These are phyloP conservation scores for Nomia melanderi DNA, from an alignment of 1,140 invertebrate species.

Conservation along the genomic window DNA sequence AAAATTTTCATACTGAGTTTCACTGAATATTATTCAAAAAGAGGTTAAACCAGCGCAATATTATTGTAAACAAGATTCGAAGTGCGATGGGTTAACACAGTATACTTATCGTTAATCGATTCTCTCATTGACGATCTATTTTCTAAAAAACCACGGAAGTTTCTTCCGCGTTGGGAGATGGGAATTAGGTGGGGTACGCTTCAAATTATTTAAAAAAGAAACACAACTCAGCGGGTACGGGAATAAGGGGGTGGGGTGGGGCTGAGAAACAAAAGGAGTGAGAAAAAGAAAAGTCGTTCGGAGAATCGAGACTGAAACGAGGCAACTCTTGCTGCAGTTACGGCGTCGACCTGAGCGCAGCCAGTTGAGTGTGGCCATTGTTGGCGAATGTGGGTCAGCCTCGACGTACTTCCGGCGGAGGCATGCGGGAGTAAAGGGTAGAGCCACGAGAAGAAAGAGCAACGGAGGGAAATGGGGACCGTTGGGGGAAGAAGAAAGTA, in stretches of 20 bases:
- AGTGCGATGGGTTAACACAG: no score
- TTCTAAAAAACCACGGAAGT: slow-evolving; percentile 14
- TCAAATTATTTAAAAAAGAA: slow-evolving; percentile 46
- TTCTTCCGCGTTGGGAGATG: slow-evolving; percentile 23
- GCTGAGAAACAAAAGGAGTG: neutral
- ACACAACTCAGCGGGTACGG: neutral
- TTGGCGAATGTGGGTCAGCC: slow-evolving; percentile 57
- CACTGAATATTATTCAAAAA: no score
- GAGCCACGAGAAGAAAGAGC: slow-evolving; percentile 28
- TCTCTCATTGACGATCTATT: slow-evolving; percentile 36
- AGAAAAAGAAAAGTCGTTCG: slow-evolving; percentile 33
- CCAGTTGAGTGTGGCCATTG: slow-evolving; percentile 58
- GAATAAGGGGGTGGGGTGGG: no score
- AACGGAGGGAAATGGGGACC: slow-evolving; percentile 2
- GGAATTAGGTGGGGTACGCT: slow-evolving; percentile 30
- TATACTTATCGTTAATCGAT: slow-evolving; percentile 39
- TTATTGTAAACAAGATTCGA: neutral
- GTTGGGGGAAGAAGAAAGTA: neutral
- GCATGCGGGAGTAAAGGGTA: slow-evolving; percentile 19
- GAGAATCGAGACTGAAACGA: slow-evolving; percentile 46
- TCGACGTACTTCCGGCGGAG: slow-evolving; percentile 47
- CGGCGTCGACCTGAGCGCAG: slow-evolving; percentile 44
- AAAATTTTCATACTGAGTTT: no score
- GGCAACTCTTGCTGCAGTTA: slow-evolving; percentile 45
- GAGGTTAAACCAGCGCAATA: no score